phyloP scores from a whole-genome alignment of 1,140 invertebrate species.

The Nephila pilipes region DNA sequence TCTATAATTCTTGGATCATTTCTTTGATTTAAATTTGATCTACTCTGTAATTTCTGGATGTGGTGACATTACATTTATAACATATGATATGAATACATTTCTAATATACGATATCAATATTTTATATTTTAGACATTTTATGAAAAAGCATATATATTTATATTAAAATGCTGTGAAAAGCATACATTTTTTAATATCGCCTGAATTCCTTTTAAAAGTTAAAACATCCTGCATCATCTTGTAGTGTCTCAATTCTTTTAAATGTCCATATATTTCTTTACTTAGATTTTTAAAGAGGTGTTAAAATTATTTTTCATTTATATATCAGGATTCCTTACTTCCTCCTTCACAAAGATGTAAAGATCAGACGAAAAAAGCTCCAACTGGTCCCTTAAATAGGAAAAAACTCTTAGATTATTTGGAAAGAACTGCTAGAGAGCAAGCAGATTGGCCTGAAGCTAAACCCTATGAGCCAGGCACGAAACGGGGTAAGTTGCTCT shows the following conservation, averaged over 20 bases:
- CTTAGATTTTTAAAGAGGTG: not conserved
- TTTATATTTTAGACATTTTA: no score
- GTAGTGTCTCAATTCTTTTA: not conserved
- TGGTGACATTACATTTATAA: no score
- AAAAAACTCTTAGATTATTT: constrained; percentile 98
- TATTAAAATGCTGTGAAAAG: no score
- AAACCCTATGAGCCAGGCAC: constrained; percentile 95
- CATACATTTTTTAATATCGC: no score
- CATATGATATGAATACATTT: no score
- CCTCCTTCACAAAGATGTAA: constrained; percentile 97
- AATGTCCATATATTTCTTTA: not conserved
- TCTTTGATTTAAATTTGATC: no score
- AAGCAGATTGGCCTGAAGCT: constrained; percentile 97
- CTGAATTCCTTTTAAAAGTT: not conserved
- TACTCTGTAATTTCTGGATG: no score
- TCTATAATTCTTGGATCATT: no score
- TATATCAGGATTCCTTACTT: constrained; percentile 93
- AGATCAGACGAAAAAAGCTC: constrained; percentile 96
- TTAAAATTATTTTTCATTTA: not conserved
- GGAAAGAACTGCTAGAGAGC: constrained; percentile 95
- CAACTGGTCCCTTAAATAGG: constrained; percentile 97
- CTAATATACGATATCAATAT: no score
- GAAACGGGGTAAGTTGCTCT: constrained; percentile 88
- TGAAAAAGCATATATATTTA: no score
- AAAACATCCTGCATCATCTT: not conserved